Conservation (phyloP, 2,797 vertebrate species). For the Sebastes goodei region DNA sequence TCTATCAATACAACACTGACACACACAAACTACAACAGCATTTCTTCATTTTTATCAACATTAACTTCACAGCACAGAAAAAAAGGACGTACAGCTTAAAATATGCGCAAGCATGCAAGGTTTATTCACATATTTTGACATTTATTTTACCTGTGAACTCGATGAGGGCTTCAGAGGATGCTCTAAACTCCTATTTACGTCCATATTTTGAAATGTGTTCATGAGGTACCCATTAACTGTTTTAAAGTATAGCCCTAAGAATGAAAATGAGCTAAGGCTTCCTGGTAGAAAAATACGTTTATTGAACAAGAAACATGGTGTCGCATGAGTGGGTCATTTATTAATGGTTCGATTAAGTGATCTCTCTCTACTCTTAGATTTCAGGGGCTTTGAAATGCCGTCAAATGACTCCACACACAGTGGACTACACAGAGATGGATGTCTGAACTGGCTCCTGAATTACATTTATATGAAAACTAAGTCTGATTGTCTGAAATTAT, state of each 20-base stretch:
- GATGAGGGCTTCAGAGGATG: conserved; percentile 17
- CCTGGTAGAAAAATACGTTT: conserved; percentile 94
- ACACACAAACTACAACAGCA: not conserved
- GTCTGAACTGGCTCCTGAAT: conserved; percentile 35
- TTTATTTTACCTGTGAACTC: conserved; percentile 74
- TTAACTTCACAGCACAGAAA: conserved; percentile 1
- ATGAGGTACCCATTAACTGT: not conserved
- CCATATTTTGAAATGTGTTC: not conserved
- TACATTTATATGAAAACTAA: conserved; percentile 49
- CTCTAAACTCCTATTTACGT: conserved; percentile 21
- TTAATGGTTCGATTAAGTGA: conserved; percentile 61
- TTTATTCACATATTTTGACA: not conserved
- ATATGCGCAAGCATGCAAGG: conserved; percentile 3
- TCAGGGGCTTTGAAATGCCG: conserved; percentile 49
- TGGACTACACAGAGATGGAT: conserved; percentile 48
- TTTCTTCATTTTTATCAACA: not conserved
- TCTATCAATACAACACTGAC: not conserved
- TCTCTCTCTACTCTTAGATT: conserved; percentile 58
- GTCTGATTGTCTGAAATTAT: conserved; percentile 60
- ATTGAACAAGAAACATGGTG: conserved; percentile 87
- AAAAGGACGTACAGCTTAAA: not conserved
- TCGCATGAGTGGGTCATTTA: conserved; percentile 79
- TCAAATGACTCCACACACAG: conserved; percentile 50
- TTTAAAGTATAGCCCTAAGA: conserved; percentile 30
- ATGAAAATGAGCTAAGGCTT: conserved; percentile 75